phyloP scores from a whole-genome alignment of 2,113 vertebrate genomes.

The Anolis carolinensis region DNA sequence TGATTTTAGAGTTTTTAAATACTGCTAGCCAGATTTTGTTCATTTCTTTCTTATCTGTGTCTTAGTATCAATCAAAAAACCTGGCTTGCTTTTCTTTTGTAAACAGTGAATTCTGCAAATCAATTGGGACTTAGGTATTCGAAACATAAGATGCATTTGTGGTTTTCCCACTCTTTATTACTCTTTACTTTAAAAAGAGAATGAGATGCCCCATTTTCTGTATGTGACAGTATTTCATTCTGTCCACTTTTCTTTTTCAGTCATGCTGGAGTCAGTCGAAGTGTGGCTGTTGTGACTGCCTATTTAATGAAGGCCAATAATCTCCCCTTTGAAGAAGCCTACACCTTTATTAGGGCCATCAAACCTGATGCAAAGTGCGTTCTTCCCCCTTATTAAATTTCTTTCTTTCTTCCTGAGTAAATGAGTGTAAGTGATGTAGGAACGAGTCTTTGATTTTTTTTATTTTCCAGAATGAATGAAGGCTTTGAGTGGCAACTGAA shows the following conservation, averaged over 20 bases:
- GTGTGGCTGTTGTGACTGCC: conserved; percentile 86
- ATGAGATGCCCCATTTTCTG: background rate
- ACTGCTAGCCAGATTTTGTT: no score
- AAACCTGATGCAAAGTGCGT: conserved; percentile 86
- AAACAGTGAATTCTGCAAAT: no score
- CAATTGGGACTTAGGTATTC: no score
- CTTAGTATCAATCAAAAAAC: no score
- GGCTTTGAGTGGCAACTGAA: conserved; percentile 88
- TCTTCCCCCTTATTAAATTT: background rate
- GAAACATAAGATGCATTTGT: no score
- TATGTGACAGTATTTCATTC: conserved; percentile 33
- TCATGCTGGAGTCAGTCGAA: conserved; percentile 89
- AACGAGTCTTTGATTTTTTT: background rate
- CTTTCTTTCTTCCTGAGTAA: background rate
- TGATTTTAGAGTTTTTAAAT: no score
- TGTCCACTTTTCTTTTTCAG: conserved; percentile 67
- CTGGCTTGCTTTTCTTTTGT: no score
- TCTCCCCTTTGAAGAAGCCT: conserved; percentile 82
- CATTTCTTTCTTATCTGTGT: no score
- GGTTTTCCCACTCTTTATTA: no score
- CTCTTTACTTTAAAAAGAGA: background rate
- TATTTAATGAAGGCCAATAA: conserved; percentile 88
- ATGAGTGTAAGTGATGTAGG: background rate
- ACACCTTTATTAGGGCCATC: conserved; percentile 76
- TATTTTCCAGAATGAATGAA: conserved; percentile 85